phyloP scores from a whole-genome alignment of 2,888 invertebrate genomes.

The Ophraella communa region DNA sequence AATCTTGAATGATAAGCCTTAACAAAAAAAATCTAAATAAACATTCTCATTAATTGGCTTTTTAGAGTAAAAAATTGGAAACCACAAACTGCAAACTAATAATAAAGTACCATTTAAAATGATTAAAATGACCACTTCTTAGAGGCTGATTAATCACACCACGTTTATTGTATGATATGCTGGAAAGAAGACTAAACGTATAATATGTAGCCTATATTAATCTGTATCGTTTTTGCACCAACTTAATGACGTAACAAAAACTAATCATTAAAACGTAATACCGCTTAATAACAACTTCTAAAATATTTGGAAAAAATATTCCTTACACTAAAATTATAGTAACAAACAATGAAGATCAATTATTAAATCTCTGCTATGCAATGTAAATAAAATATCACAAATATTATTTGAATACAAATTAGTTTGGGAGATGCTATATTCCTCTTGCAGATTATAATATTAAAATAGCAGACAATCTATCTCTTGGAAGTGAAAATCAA shows the following conservation, averaged over 20 bases:
- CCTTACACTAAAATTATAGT: constrained; percentile 27
- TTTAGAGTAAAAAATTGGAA: constrained; percentile 35
- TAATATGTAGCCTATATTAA: constrained; percentile 28
- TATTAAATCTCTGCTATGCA: background rate
- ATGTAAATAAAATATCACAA: background rate
- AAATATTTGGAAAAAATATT: constrained; percentile 33
- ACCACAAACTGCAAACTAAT: constrained; percentile 34
- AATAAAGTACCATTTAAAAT: constrained; percentile 24
- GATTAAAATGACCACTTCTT: constrained; percentile 19
- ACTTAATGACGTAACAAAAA: constrained; percentile 30
- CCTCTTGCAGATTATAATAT: no score
- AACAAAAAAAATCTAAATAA: constrained; percentile 32
- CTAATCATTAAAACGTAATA: constrained; percentile 35
- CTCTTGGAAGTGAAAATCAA: no score
- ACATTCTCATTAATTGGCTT: constrained; percentile 23
- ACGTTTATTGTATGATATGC: constrained; percentile 33
- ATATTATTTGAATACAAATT: no score
- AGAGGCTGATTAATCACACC: no score
- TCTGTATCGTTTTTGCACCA: constrained; percentile 30
- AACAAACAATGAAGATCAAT: constrained; percentile 27
- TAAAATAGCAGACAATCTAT: no score
- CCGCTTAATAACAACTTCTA: constrained; percentile 31
- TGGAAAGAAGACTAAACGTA: constrained; percentile 33
- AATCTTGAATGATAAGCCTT: constrained; percentile 28
- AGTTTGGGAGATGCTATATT: no score